Evolutionary conservation across 2,113 vertebrate genomes (phyloP), one percentile per base, ranked within the genome.

Genomic region (Takifugu flavidus): DNA sequence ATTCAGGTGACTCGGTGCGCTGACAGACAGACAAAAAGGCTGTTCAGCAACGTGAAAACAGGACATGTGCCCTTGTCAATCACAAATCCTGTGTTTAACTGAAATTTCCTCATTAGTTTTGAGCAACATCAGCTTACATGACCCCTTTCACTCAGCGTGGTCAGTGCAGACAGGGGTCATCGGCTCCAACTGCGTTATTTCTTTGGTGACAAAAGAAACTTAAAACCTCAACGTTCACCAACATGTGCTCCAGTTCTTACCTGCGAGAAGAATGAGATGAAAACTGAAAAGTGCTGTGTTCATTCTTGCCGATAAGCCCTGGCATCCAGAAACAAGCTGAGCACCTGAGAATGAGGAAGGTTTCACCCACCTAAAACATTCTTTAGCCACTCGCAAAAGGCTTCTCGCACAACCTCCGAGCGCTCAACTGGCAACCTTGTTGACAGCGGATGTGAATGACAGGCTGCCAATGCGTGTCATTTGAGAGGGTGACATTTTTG

Each of bases 21-120:
- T 43, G 59, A 71, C 55, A 80, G 45, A 67, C n/a, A 13, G 25
- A 52, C 11, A 28, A 44, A 70, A 39, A 29, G 52, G 45, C 29
- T 70, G 55, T 51, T 56, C 61, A 55, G 47, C 34, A 62, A 60
- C 78, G 52, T 49, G 31, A 20, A 56, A 66, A 63, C 45, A 39
- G 14, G 0, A 54, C 76, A 88, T 53, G 54, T 74, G 79, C 15
- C 65, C 70, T 82, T 89, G 82, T 81, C 90, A 90, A 55, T 91
- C 86, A 90, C 34, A 13, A 13, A 14, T 12, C 74, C 2, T 65
- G 45, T 20, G 20, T 1, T 58, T 34, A 39, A 59, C 51, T 45
- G 15, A 49, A 71, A 65, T 64, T 7, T 63, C 4, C 60, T 71
- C 52, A 53, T 70, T 73, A 65, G 25, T 53, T 64, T 53, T 45